A percentile compares a stretch with the other conserved stretches of the same genome.
These are phyloP conservation scores for Typhlichthys subterraneus DNA, from an alignment of 2,797 vertebrate species.

Conservation along the genomic window DNA sequence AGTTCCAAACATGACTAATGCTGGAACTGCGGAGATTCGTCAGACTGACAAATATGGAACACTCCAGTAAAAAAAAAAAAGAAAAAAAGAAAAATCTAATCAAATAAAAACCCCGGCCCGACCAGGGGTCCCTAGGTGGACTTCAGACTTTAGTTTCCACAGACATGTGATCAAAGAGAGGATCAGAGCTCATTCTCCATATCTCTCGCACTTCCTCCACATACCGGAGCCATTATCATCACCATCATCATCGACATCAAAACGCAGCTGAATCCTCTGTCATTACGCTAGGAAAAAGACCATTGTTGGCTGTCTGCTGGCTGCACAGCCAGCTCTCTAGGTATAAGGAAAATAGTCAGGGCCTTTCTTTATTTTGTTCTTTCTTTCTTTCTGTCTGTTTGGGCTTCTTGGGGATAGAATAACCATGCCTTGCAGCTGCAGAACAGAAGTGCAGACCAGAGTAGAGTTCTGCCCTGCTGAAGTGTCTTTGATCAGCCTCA, in stretches of 20 bases:
- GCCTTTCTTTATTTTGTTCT: background rate
- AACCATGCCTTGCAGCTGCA: slow-evolving; percentile 49
- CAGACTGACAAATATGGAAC: slow-evolving; percentile 57
- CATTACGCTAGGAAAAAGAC: slow-evolving; percentile 26
- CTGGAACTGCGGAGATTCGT: slow-evolving; percentile 50
- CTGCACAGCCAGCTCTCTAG: slow-evolving; percentile 36
- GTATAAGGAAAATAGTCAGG: slow-evolving; percentile 27
- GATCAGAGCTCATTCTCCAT: slow-evolving; percentile 19
- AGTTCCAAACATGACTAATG: slow-evolving; percentile 72
- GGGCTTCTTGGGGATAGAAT: background rate
- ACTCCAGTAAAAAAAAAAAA: slow-evolving; percentile 27
- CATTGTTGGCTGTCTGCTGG: slow-evolving; percentile 4
- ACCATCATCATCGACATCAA: slow-evolving; percentile 3
- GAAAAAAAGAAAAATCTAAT: slow-evolving; percentile 16
- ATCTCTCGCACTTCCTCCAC: slow-evolving; percentile 37
- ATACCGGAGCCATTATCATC: slow-evolving; percentile 41
- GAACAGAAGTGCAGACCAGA: slow-evolving; percentile 45
- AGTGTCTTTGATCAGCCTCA: slow-evolving; percentile 57
- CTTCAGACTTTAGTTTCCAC: slow-evolving; percentile 35
- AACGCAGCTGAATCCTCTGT: slow-evolving; percentile 17
- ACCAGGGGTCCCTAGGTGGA: slow-evolving; percentile 38
- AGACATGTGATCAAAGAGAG: slow-evolving; percentile 53
- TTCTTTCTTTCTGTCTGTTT: background rate
- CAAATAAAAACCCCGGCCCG: slow-evolving; percentile 22
- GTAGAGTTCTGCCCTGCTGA: slow-evolving; percentile 5